Percentiles rank a stretch among this genome's conserved stretches.
phyloP scores from a whole-genome alignment of 2,888 invertebrate genomes.

The Ennomos erosarius region DNA sequence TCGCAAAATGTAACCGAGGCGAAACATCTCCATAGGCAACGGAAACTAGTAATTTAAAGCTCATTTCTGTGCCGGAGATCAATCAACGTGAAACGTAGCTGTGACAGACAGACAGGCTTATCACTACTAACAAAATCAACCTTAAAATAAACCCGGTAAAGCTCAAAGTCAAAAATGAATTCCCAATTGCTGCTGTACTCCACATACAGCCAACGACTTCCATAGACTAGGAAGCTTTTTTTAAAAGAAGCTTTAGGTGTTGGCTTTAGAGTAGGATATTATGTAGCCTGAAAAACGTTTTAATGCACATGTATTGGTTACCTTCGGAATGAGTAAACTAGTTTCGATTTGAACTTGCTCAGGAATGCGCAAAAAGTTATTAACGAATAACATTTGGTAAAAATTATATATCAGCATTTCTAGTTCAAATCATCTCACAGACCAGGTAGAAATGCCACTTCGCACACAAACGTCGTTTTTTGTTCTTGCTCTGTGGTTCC shows the following conservation, averaged over 20 bases:
- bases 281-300: conserved; percentile 7
- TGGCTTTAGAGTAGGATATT: conserved; percentile 12
- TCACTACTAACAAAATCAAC: conserved; percentile 18
- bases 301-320: conserved; percentile 27
- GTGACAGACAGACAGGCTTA: conserved; percentile 39
- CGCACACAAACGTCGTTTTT: too few relatives aligned
- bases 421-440: too few relatives aligned
- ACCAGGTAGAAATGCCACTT: too few relatives aligned
- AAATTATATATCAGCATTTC: too few relatives aligned
- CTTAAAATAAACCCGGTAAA: conserved; percentile 27
- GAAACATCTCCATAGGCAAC: conserved; percentile 53
- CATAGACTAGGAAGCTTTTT: not conserved
- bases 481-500: too few relatives aligned
- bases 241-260: conserved; percentile 6
- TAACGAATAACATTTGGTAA: too few relatives aligned
- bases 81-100: conserved; percentile 50
- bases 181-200: conserved; percentile 6
- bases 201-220: conserved; percentile 1
- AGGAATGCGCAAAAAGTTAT: conserved; percentile 31
- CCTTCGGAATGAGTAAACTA: conserved; percentile 45
- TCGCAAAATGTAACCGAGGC: conserved; percentile 32
- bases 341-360: conserved; percentile 28
- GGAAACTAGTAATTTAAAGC: conserved; percentile 60
- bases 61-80: conserved; percentile 59
- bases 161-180: conserved; percentile 20